A percentile compares a stretch with the other conserved stretches of the same genome.
These are phyloP conservation scores for Drosophila orosa DNA, from an alignment of 1,140 invertebrate genomes.

Conservation along the genomic window DNA sequence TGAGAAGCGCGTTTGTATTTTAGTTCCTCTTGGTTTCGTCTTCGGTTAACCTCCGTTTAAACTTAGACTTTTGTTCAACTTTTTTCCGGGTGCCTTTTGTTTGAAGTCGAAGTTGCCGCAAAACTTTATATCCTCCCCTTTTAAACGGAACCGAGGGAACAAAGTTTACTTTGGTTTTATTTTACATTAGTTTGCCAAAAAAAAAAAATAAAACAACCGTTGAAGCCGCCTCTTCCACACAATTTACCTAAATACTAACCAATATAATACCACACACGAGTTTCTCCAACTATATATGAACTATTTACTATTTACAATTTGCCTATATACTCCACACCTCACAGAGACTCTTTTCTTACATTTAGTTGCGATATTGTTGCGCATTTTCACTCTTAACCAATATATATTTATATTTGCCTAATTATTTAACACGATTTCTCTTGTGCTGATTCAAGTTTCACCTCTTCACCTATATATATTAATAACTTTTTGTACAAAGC, in stretches of 20 bases:
- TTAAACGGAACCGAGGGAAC: slow-evolving; percentile 12
- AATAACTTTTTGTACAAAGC: slow-evolving; percentile 51
- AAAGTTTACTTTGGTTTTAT: slow-evolving; percentile 35
- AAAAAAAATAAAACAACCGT: too few relatives aligned
- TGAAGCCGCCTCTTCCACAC: slow-evolving; percentile 46
- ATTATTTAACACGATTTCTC: slow-evolving; percentile 54
- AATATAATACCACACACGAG: slow-evolving; percentile 29
- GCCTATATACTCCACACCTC: slow-evolving; percentile 44
- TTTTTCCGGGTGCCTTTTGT: slow-evolving; percentile 33
- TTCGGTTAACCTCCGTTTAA: slow-evolving; percentile 44
- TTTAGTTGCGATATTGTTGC: slow-evolving; percentile 58
- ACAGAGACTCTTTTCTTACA: slow-evolving; percentile 33
- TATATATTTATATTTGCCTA: slow-evolving; percentile 35
- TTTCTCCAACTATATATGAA: slow-evolving; percentile 41
- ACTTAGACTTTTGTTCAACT: slow-evolving; percentile 37
- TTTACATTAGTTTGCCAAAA: slow-evolving; percentile 45
- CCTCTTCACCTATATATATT: slow-evolving; percentile 48
- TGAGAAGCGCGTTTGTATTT: slow-evolving; percentile 59
- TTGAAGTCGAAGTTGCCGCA: slow-evolving; percentile 28
- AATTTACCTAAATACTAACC: slow-evolving; percentile 40
- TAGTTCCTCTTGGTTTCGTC: slow-evolving; percentile 26
- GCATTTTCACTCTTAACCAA: slow-evolving; percentile 50
- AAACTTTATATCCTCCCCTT: slow-evolving; percentile 15
- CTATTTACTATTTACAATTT: slow-evolving; percentile 37
- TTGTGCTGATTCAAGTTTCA: slow-evolving; percentile 60